phyloP scores from a whole-genome alignment of 1,140 invertebrate genomes.

The Bombus picipes region DNA sequence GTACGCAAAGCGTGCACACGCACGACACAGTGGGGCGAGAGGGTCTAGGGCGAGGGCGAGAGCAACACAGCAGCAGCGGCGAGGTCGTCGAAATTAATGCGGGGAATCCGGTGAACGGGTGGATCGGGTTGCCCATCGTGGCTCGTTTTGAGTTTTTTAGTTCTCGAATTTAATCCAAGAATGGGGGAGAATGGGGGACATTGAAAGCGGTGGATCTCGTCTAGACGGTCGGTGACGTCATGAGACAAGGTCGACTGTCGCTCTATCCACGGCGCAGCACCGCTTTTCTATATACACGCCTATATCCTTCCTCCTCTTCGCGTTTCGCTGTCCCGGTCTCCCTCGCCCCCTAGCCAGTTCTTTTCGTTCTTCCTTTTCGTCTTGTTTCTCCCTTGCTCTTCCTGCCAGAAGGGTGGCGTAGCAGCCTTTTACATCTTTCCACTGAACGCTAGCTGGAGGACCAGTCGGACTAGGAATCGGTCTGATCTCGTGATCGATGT shows the following conservation, averaged over 20 bases:
- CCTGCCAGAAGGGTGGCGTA: constrained; percentile 36
- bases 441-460: constrained; percentile 47
- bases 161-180: constrained; percentile 71
- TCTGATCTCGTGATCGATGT: constrained; percentile 41
- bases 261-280: constrained; percentile 56
- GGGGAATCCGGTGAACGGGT: constrained; percentile 59
- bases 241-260: constrained; percentile 73
- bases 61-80: neutral
- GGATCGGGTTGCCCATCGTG: constrained; percentile 56
- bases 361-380: constrained; percentile 22
- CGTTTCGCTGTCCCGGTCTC: constrained; percentile 42
- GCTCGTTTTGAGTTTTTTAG: constrained; percentile 62
- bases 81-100: constrained; percentile 57
- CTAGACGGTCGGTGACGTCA: constrained; percentile 74
- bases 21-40: neutral
- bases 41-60: neutral
- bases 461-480: constrained; percentile 49
- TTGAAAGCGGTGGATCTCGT: constrained; percentile 71
- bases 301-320: constrained; percentile 35
- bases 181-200: constrained; percentile 67
- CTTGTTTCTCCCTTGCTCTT: constrained; percentile 7
- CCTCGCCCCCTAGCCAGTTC: constrained; percentile 34
- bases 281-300: constrained; percentile 49
- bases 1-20: constrained; percentile 1
- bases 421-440: constrained; percentile 39